Base-by-base conservation (phyloP, 64 coral and sea anemone genomes). In the Porites lutea region DNA sequence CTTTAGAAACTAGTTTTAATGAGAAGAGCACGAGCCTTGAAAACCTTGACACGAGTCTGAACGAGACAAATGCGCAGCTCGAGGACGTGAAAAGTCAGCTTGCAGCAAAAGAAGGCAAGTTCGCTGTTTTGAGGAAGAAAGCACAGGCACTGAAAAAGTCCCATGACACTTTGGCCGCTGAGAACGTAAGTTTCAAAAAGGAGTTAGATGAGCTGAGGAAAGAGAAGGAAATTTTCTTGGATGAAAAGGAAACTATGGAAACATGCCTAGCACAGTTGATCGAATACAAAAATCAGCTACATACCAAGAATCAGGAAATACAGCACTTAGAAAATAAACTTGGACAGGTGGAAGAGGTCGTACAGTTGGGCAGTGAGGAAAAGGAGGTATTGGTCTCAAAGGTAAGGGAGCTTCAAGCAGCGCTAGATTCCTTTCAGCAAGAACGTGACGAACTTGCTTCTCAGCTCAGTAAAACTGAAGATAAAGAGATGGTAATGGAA, bases 111-210 rank as follows among this genome's bases (percentile, higher is more conserved):
- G 54, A 65, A 3, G 46, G 50, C 52, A 84, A 93, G 71, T 83
- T 93, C 50, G 70, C 64, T 66, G 85, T 83, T 51, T 67, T 83
- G 82, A 93, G 87, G 75, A 93, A 93, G 82, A 93, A 85, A 65
- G 91, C 91, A 0, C 82, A 87, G n/a, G 85, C 83, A 43, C 72
- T 93, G 14, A 93, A 93, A 61, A 93, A 93, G 66, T 76, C 81
- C 5, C 71, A 71, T 64, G 91, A 93, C 22, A 48, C 60, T 75
- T 20, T 82, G 23, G 16, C 18, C 78, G 14, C 82, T 53, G 91
- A 87, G 59, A 85, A 58, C 14, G 91, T 79, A 49, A 78, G 21
- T 8, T 15, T 13, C 8, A 76, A 75, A 77, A 77, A 87, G 44
- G 82, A 87, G 57, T 65, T 79, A 15, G 72, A 93, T 66, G 82